Evolutionary conservation across 2,113 vertebrate genomes (phyloP).

Genomic region (Desmodus rotundus): DNA sequence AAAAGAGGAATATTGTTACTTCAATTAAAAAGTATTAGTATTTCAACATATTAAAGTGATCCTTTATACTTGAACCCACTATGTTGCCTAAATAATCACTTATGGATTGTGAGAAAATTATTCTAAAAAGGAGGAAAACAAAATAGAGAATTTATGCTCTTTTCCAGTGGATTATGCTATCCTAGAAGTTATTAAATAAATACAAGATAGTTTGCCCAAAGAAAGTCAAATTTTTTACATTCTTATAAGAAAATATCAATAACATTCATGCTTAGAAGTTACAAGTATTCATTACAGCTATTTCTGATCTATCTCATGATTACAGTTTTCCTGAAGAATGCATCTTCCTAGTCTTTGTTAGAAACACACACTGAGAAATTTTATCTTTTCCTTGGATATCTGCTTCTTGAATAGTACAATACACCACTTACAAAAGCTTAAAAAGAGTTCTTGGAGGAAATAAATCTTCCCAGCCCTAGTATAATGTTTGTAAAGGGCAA

Average conservation of each 20-base stretch:
- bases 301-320: slow-evolving; percentile 64
- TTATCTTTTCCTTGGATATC: slow-evolving; percentile 64
- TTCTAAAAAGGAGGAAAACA: not conserved
- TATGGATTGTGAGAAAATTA: not conserved
- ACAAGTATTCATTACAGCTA: slow-evolving; percentile 60
- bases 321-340: slow-evolving; percentile 60
- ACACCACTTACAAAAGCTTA: slow-evolving; percentile 46
- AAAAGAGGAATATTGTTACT: slow-evolving; percentile 46
- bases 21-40: not conserved
- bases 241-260: slow-evolving; percentile 41
- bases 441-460: slow-evolving; percentile 60
- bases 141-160: not conserved
- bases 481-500: not conserved
- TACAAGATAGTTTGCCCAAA: not conserved
- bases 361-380: slow-evolving; percentile 54
- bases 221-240: slow-evolving; percentile 43
- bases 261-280: slow-evolving; percentile 56
- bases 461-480: slow-evolving; percentile 18
- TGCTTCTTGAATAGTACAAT: slow-evolving; percentile 59
- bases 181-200: slow-evolving; percentile 51
- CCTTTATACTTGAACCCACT: not conserved
- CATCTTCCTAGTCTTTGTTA: slow-evolving; percentile 62
- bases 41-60: slow-evolving; percentile 45
- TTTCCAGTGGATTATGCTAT: slow-evolving; percentile 17
- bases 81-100: not conserved